Evolutionary conservation across 1,140 invertebrate genomes (phyloP).

Genomic region (Epicauta chinensis): DNA sequence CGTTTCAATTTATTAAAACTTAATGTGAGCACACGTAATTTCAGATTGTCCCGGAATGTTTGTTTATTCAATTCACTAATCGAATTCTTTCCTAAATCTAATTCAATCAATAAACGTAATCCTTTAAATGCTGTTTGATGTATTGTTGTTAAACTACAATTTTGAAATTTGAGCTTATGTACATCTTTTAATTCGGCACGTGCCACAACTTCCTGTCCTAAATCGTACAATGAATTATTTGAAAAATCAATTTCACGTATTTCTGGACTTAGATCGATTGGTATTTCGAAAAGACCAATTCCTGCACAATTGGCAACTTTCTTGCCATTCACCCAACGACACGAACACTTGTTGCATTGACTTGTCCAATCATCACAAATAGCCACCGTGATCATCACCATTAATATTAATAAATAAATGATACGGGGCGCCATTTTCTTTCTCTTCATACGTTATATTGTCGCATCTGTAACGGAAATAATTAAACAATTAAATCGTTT

Average conservation of each 20-base stretch:
- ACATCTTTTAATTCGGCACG: slow-evolving; percentile 65
- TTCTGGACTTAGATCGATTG: slow-evolving; percentile 60
- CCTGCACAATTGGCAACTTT: slow-evolving; percentile 73
- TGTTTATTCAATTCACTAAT: slow-evolving; percentile 61
- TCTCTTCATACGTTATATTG: too few relatives aligned
- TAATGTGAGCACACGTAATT: slow-evolving; percentile 62
- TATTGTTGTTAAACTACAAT: slow-evolving; percentile 64
- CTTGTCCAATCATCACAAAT: slow-evolving; percentile 48
- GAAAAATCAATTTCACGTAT: slow-evolving; percentile 72
- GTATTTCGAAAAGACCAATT: slow-evolving; percentile 52
- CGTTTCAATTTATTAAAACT: slow-evolving; percentile 66
- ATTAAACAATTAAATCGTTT: too few relatives aligned
- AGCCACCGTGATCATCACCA: too few relatives aligned
- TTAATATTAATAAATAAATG: too few relatives aligned
- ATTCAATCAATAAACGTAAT: slow-evolving; percentile 72
- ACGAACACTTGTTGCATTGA: slow-evolving; percentile 58
- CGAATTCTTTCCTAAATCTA: slow-evolving; percentile 75
- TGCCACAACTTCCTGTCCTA: slow-evolving; percentile 63
- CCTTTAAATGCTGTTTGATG: slow-evolving; percentile 66
- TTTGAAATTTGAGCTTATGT: slow-evolving; percentile 68
- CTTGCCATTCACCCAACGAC: slow-evolving; percentile 72
- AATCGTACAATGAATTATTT: slow-evolving; percentile 59
- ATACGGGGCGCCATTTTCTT: too few relatives aligned
- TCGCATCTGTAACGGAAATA: too few relatives aligned
- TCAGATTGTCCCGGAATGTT: slow-evolving; percentile 62